A percentile compares a stretch with the other conserved stretches of the same genome.
Conservation (phyloP, 2,113 vertebrate genomes). For the Aegotheles bennettii region DNA sequence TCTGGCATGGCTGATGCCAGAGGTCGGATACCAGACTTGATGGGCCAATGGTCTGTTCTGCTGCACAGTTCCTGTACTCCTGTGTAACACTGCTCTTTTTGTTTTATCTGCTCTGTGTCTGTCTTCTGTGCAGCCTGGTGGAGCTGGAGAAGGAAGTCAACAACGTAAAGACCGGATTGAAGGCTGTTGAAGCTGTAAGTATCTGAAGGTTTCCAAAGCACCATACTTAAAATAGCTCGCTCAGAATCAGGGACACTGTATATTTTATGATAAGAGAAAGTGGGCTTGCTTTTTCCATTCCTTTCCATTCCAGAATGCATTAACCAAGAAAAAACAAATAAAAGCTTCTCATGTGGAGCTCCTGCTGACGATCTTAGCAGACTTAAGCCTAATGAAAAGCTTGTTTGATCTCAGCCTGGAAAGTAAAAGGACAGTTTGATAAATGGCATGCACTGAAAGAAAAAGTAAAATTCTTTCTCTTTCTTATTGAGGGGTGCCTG, state of each 20-base stretch:
- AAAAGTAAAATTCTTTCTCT: not conserved
- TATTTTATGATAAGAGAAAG: slow-evolving; percentile 46
- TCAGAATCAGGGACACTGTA: slow-evolving; percentile 7
- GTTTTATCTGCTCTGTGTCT: slow-evolving; percentile 20
- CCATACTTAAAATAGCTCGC: slow-evolving; percentile 4
- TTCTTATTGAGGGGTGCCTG: not conserved
- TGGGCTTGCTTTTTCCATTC: slow-evolving; percentile 20
- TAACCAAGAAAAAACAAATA: slow-evolving; percentile 36
- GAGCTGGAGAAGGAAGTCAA: slow-evolving; percentile 94
- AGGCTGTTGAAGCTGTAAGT: slow-evolving; percentile 91
- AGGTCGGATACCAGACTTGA: slow-evolving; percentile 19
- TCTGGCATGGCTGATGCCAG: not conserved
- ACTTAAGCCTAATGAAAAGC: slow-evolving; percentile 35
- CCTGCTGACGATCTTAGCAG: slow-evolving; percentile 55
- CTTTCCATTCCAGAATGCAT: not conserved
- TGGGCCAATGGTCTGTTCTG: not conserved
- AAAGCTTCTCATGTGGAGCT: slow-evolving; percentile 20
- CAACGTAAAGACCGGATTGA: slow-evolving; percentile 86
- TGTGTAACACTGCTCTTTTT: slow-evolving; percentile 61
- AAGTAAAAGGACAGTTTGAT: slow-evolving; percentile 27
- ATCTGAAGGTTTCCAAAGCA: slow-evolving; percentile 1
- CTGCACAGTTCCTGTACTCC: slow-evolving; percentile 15
- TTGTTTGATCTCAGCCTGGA: slow-evolving; percentile 34
- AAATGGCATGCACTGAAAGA: not conserved
- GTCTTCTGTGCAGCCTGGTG: slow-evolving; percentile 76